These are phyloP conservation scores for Leptodactylus fuscus DNA, from an alignment of 2,113 vertebrate genomes.

Conservation along the genomic window DNA sequence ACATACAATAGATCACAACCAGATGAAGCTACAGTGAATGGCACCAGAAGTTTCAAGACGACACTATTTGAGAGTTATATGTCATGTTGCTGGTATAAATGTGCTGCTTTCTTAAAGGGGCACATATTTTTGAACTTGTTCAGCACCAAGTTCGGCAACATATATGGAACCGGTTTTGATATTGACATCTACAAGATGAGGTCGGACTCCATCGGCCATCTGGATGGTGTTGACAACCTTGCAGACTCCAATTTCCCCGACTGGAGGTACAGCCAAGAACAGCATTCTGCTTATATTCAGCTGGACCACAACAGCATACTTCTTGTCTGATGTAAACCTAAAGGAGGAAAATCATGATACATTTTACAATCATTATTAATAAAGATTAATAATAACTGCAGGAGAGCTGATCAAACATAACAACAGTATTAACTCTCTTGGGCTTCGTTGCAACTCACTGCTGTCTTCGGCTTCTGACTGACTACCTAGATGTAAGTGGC, in stretches of 20 bases:
- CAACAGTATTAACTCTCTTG: no score
- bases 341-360: constrained; percentile 25
- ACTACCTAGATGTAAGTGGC: no score
- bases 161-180: constrained; percentile 84
- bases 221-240: constrained; percentile 81
- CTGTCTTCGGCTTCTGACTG: no score
- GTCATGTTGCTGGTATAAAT: neutral
- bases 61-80: neutral
- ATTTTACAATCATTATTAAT: neutral
- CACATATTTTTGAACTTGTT: constrained; percentile 91
- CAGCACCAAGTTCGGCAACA: constrained; percentile 91
- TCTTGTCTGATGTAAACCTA: constrained; percentile 85
- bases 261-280: constrained; percentile 79
- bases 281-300: constrained; percentile 85
- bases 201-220: constrained; percentile 85
- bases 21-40: neutral
- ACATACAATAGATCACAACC: neutral
- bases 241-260: constrained; percentile 86
- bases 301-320: constrained; percentile 85
- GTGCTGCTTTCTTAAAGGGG: neutral
- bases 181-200: constrained; percentile 89
- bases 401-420: no score
- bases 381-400: neutral
- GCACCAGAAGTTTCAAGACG: neutral
- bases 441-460: no score